Base-by-base conservation (phyloP, 2,113 vertebrate genomes). In the Girardinichthys multiradiatus region DNA sequence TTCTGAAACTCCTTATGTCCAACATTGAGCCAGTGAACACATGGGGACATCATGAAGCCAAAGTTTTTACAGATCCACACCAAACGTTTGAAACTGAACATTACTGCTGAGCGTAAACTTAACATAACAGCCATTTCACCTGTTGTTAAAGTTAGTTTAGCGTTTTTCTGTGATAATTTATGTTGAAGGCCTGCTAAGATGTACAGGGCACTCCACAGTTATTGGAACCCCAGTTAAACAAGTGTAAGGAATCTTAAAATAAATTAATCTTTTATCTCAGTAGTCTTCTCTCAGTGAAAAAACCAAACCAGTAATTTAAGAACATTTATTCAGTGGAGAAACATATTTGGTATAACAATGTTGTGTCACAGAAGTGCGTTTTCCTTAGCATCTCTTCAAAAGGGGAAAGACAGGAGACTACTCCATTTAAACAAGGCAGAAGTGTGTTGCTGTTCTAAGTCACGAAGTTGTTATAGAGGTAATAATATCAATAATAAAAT, bases 31-130 rank as follows among this genome's bases (percentile, higher is more conserved):
- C 26, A 59, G 29, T 51, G 33, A 26, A 28, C 30, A 45, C 27
- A 64, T 37, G 28, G 39, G 48, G 9, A 19, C 64, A 58, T 26
- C 30, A 24, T 71, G 35, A 35, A 54, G 70, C 70, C 70, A 65
- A 12, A 45, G 31, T 7, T 57, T 57, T 45, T 24, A 29, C 14
- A 57, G 26, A 67, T 51, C 19, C 28, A 66, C 45, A 67, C 1
- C 13, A 2, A 68, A 19, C 12, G 19, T 51, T 19, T 29, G 27
- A 19, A 57, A 28, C 2, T 39, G 24, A n/a, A 15, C 27, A 1
- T 39, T 17, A 28, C 13, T 1, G 17, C 62, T 42, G n/a, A 39
- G 35, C 27, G 5, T 9, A 26, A 19, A 15, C 2, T 15, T 37
- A 57, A 68, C 51, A 37, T 37, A 57, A 68, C 51, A 37, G n/a